A percentile compares a stretch with the other conserved stretches of the same genome.
phyloP scores from a whole-genome alignment of 2,888 invertebrate species.

The Drosophila helvetica region DNA sequence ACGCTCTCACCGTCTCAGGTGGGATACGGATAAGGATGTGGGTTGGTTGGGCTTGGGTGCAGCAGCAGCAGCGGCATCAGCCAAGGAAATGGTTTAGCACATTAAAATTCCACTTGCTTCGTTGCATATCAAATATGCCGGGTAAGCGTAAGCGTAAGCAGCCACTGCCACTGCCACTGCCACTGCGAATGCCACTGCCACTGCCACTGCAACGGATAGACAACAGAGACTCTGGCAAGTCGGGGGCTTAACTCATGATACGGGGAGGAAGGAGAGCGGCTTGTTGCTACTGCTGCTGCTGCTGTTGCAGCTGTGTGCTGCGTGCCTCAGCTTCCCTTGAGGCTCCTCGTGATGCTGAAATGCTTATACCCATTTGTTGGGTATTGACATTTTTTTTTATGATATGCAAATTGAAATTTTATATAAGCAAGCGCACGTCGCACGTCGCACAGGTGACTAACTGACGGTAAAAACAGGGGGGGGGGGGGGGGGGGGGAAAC shows the following conservation, averaged over 20 bases:
- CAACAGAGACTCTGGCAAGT: conserved; percentile 23
- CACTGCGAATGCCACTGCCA: conserved; percentile 9
- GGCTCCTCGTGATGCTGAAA: conserved; percentile 40
- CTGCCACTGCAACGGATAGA: conserved; percentile 16
- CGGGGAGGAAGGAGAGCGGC: not conserved
- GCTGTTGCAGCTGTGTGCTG: not conserved
- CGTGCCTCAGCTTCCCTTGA: conserved; percentile 1
- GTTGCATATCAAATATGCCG: conserved; percentile 77
- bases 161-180: conserved; percentile 8
- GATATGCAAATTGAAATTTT: conserved; percentile 78
- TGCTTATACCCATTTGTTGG: conserved; percentile 57
- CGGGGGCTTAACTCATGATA: conserved; percentile 64
- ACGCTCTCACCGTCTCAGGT: conserved; percentile 19
- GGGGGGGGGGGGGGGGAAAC: conserved; percentile 1
- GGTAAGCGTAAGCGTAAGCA: conserved; percentile 38
- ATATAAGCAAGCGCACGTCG: conserved; percentile 53
- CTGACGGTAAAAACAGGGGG: conserved; percentile 34
- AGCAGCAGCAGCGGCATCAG: conserved; percentile 31
- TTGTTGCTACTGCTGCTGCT: conserved; percentile 9
- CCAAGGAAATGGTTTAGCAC: conserved; percentile 77
- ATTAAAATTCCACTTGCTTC: conserved; percentile 77
- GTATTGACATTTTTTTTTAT: conserved; percentile 72
- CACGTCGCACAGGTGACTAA: conserved; percentile 40
- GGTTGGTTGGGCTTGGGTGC: not conserved
- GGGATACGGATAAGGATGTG: conserved; percentile 35